Conservation (phyloP, 2,797 vertebrate genomes). For the Xerus rutilus region DNA sequence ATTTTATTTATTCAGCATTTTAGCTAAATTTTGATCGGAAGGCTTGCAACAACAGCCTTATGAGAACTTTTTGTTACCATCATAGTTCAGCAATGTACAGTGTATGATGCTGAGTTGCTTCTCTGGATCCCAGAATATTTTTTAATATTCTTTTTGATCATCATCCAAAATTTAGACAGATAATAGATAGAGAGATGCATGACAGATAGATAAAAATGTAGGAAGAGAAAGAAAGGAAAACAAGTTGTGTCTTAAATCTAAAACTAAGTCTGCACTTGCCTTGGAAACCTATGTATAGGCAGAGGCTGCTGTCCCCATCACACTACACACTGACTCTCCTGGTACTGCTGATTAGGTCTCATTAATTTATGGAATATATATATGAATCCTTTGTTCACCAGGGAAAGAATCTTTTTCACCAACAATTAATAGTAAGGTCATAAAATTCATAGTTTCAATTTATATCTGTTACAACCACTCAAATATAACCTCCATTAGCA, state of each 20-base stretch:
- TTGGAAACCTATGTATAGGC: rapidly evolving
- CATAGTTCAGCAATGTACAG: not conserved
- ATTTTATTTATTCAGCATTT: not conserved
- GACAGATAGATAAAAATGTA: not conserved
- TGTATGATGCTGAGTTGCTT: not conserved
- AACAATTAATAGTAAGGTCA: not conserved
- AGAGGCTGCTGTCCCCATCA: not conserved
- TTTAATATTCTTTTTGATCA: not conserved
- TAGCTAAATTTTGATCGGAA: slow-evolving; percentile 48
- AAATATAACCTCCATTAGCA: not conserved
- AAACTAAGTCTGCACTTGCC: not conserved
- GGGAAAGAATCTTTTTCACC: not conserved
- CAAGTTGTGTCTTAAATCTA: not conserved
- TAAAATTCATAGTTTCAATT: not conserved
- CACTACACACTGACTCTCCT: not conserved
- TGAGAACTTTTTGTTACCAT: not conserved
- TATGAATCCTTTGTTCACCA: not conserved
- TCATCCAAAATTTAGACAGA: not conserved
- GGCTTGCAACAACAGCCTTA: not conserved
- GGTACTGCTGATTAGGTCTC: not conserved
- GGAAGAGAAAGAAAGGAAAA: not conserved
- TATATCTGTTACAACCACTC: not conserved
- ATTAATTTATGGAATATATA: not conserved
- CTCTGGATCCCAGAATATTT: not conserved
- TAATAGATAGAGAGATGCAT: not conserved